Evolutionary conservation across 2,888 invertebrate genomes (phyloP).

Genomic region (Lasius fuliginosus): DNA sequence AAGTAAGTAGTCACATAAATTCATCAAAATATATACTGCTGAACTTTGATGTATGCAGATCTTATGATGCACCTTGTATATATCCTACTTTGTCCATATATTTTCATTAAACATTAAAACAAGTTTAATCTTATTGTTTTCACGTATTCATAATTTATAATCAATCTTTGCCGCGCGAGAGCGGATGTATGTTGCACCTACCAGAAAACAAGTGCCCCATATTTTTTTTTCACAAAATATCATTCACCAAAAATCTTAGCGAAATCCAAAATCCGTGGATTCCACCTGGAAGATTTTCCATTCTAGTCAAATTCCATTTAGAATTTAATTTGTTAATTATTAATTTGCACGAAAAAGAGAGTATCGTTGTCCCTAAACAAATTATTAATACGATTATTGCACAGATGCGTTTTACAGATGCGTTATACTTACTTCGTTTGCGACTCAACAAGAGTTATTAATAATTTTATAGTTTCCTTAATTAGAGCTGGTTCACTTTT

Average conservation of each 20-base stretch:
- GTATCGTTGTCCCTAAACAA: conserved; percentile 21
- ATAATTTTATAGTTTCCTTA: conserved; percentile 89
- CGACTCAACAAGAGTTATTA: conserved; percentile 87
- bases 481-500: conserved; percentile 89
- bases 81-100: neutral
- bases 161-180: conserved; percentile 11
- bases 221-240: conserved; percentile 37
- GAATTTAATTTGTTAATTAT: conserved; percentile 44
- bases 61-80: neutral
- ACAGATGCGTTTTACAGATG: neutral
- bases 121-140: conserved; percentile 14
- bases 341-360: conserved; percentile 26
- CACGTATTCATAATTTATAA: conserved; percentile 6
- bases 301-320: conserved; percentile 37
- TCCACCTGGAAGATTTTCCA: conserved; percentile 30
- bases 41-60: neutral
- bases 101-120: neutral
- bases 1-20: neutral
- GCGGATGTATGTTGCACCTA: conserved; percentile 23
- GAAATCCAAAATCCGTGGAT: conserved; percentile 51
- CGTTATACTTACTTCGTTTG: conserved; percentile 86
- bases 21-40: neutral
- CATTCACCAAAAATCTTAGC: conserved; percentile 42
- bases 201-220: conserved; percentile 41
- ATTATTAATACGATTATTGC: conserved; percentile 42